A percentile compares a stretch with the other conserved stretches of the same genome.
These are phyloP conservation scores for Bubo blakistoni DNA, from an alignment of 2,113 vertebrate genomes.

Conservation along the genomic window DNA sequence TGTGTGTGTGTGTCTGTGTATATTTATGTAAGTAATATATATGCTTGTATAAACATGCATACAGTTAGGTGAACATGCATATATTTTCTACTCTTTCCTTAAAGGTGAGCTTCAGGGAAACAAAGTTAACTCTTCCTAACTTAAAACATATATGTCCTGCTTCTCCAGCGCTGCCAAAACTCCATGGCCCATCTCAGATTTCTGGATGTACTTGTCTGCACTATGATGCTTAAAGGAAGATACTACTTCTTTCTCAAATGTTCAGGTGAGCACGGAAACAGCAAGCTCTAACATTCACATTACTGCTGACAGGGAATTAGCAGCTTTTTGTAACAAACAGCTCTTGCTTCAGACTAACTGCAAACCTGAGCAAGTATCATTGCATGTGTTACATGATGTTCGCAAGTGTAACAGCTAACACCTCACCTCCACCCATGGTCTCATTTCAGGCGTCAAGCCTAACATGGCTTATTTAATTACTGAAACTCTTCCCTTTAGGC, in stretches of 20 bases:
- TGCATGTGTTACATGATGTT: neutral
- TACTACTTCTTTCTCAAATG: neutral
- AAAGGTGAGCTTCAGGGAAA: neutral
- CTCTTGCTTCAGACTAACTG: neutral
- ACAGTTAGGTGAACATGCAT: neutral
- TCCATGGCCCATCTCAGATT: neutral
- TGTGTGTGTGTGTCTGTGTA: neutral
- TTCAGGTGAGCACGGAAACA: neutral
- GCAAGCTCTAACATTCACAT: neutral
- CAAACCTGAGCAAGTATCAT: neutral
- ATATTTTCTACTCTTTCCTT: neutral
- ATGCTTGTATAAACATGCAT: constrained; percentile 17
- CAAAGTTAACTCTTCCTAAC: neutral
- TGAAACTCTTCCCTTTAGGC: neutral
- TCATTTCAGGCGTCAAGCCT: neutral
- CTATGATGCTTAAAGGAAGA: neutral
- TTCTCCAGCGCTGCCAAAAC: neutral
- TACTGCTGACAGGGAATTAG: neutral
- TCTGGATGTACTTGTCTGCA: accelerated
- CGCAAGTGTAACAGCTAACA: neutral
- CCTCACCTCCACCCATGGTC: neutral
- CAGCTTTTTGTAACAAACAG: neutral
- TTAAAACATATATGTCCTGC: neutral
- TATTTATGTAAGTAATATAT: neutral
- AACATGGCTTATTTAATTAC: neutral